Evolutionary conservation across 2,888 invertebrate species (phyloP), one percentile per base, ranked within the genome.

Genomic region (Nemoura dubitans): DNA sequence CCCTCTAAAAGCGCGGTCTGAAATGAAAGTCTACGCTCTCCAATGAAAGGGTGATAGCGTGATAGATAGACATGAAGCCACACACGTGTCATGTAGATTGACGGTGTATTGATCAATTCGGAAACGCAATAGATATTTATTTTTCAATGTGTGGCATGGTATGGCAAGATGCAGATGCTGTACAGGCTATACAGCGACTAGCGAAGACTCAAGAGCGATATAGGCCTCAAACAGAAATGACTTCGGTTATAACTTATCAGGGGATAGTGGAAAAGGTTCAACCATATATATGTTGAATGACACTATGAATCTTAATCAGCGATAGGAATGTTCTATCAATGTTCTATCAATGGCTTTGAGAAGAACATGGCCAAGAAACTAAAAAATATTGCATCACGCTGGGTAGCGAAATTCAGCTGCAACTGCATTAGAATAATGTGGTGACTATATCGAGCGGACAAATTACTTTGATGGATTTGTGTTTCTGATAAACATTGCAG

Each of bases 401-500:
- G 3, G 36, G 36, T 36, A 6, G 10, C 36, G 10, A 36, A 36
- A 7, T 59, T 2, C 14, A 10, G 59, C 59, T 59, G 59, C 59
- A 59, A 59, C 5, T 36, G 21, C 59, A 59, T 59, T 59, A 59
- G 21, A 59, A 59, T 16, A 59, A 59, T 16, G 21, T 21, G 14
- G 59, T 14, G 16, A 36, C 36, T 36, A 36, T 10, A 10, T 21
- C 10, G 16, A 21, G 36, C n/a, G 16, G 59, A 59, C 21, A 59
- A 78, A 78, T 28, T 25, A 14, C 78, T 21, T 29, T 25, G 78
- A n/a, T 25, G 29, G 3, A 78, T 14, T 28, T 78, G 29, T 26
- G 29, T 84, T n/a, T n/a, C 28, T 43, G 76, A 83, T 36, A 80
- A 28, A 83, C 28, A 76, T 43, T 30, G 21, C 84, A 36, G 82